Evolutionary conservation across 2,797 vertebrate species (phyloP), one percentile per base, ranked within the genome.

Genomic region (Psittacula echo): DNA sequence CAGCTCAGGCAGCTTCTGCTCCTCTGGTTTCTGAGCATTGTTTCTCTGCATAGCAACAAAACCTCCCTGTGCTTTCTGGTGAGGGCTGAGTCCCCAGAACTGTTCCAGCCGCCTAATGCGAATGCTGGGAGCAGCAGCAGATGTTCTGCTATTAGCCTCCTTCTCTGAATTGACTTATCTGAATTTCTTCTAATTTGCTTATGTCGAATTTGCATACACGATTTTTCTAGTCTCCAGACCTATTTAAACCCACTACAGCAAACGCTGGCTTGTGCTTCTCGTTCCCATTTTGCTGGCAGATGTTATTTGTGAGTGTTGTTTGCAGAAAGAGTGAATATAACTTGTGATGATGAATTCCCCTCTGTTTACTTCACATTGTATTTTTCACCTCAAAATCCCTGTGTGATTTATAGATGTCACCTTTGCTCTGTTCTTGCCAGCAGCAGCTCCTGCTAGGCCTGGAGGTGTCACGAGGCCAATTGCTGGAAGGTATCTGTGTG

Each of bases 11-110:
- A 93, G 41, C 47, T 77, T 58, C 83, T 72, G 0, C 42, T 34
- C 23, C 67, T 64, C 42, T 78, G 53, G 45, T 80, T 83, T 51
- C 82, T 78, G 42, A 86, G 47, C 74, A 30, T 4, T 74, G 41
- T 66, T 90, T 80, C 84, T 95, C 83, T 95, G 87, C 86, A 75
- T 87, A 92, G 82, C 89, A 96, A 93, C 94, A 93, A 88, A 95
- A 72, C 30, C 62, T 75, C 87, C 70, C 39, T 42, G 30, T 82
- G 86, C 61, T 89, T 91, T 81, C 76, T 84, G 79, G 54, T 86
- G 91, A 75, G 30, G 37, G 68, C 82, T 64, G 70, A 85, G 76
- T 90, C 85, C 85, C 83, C 83, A 90, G 87, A 81, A 94, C 92
- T 24, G 80, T 79, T 82, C 90, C 79, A 91, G 80, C 60, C 3